Conservation (phyloP, 2,888 invertebrate species). For the Oeneis ivallda region DNA sequence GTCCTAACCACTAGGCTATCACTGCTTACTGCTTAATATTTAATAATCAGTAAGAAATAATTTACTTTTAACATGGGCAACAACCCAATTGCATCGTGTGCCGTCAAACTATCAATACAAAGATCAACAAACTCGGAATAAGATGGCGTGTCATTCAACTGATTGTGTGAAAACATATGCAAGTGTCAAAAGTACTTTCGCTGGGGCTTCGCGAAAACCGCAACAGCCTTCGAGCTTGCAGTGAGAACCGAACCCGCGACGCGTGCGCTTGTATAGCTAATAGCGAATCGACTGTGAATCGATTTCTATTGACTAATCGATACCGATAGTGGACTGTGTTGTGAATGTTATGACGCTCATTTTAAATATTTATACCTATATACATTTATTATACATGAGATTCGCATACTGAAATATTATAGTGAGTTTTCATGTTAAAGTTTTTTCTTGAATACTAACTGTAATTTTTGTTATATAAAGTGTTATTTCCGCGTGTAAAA, state of each 20-base stretch:
- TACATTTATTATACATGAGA: conserved; percentile 6
- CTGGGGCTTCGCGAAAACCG: conserved; percentile 61
- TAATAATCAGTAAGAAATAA: no score
- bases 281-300: conserved; percentile 26
- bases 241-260: conserved; percentile 53
- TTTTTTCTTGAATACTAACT: not conserved
- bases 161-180: conserved; percentile 48
- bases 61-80: no score
- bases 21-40: no score
- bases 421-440: not conserved
- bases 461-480: not conserved
- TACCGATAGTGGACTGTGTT: conserved; percentile 16
- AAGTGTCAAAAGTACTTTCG: conserved; percentile 62
- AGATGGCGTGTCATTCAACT: conserved; percentile 49
- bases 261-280: conserved; percentile 54
- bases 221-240: conserved; percentile 61
- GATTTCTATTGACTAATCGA: conserved; percentile 24
- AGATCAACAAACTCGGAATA: conserved; percentile 44
- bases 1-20: no score
- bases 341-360: no score
- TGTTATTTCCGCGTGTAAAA: conserved; percentile 18
- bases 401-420: not conserved
- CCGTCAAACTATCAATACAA: conserved; percentile 26
- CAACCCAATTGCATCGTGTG: not conserved
- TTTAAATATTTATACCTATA: conserved; percentile 21